A percentile compares a stretch with the other conserved stretches of the same genome.
These are phyloP conservation scores for Drosophila murphyi DNA, from an alignment of 1,140 invertebrate species.

Conservation along the genomic window DNA sequence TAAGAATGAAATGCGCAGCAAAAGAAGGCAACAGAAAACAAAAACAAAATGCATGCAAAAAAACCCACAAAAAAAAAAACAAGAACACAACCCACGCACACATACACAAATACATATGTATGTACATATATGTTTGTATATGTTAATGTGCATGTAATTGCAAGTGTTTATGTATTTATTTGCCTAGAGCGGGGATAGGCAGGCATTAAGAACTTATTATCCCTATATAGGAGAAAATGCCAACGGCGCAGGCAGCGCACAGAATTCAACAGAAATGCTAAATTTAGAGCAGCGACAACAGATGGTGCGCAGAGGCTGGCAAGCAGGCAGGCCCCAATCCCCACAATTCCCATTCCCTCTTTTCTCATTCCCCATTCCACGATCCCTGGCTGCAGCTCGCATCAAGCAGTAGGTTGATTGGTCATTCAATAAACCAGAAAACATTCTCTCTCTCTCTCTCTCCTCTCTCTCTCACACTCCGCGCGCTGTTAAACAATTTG, in stretches of 20 bases:
- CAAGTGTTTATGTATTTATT: constrained; percentile 5
- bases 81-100: constrained; percentile 20
- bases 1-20: constrained; percentile 60
- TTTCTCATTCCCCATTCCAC: constrained; percentile 8
- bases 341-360: constrained; percentile 15
- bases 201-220: constrained; percentile 57
- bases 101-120: background rate
- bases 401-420: constrained; percentile 79
- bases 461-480: constrained; percentile 11
- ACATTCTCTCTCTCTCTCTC: constrained; percentile 30
- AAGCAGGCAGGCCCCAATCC: constrained; percentile 39
- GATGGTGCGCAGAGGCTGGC: constrained; percentile 19
- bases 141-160: constrained; percentile 4
- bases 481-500: constrained; percentile 63
- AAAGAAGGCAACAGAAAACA: constrained; percentile 17
- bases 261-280: constrained; percentile 78
- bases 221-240: constrained; percentile 79
- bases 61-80: constrained; percentile 48
- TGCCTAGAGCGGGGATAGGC: constrained; percentile 36
- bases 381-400: constrained; percentile 33
- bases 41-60: constrained; percentile 53
- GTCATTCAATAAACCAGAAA: constrained; percentile 68
- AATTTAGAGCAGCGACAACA: constrained; percentile 67
- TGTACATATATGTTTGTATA: background rate
- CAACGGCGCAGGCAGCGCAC: constrained; percentile 60